Conservation (phyloP, 2,888 invertebrate genomes). For the Glaucopsyche alexis region DNA sequence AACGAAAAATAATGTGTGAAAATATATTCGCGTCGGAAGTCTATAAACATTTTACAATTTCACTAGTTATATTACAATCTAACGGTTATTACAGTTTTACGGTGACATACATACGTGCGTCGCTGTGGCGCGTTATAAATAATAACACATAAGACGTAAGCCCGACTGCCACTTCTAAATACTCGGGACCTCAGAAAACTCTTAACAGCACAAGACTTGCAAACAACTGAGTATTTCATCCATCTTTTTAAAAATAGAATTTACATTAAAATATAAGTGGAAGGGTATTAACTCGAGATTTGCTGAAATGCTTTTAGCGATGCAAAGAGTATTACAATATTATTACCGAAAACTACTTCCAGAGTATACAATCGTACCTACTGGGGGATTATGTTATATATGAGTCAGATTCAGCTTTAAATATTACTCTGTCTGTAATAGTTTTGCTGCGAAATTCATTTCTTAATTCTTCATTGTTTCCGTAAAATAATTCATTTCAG, state of each 20-base stretch:
- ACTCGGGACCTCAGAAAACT: neutral
- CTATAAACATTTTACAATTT: too few species aligned
- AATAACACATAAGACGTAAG: neutral
- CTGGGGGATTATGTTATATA: neutral
- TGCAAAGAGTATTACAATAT: constrained; percentile 16
- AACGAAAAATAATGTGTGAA: too few species aligned
- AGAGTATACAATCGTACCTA: neutral
- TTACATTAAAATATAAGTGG: neutral
- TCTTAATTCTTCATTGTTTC: neutral
- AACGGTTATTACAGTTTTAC: too few species aligned
- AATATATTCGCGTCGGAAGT: too few species aligned
- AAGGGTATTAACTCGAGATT: constrained; percentile 7
- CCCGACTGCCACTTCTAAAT: neutral
- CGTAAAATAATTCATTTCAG: neutral
- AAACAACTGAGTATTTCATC: neutral
- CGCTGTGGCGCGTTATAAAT: neutral
- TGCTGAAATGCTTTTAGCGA: constrained; percentile 10
- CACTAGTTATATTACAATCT: too few species aligned
- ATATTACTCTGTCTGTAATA: neutral
- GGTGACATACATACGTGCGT: neutral
- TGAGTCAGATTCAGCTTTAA: constrained; percentile 13
- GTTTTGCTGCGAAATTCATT: neutral
- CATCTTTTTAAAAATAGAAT: neutral
- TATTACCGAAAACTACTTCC: neutral
- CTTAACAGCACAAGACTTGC: neutral